Evolutionary conservation across 2,888 invertebrate genomes (phyloP).

Genomic region (Byasa hedistus): DNA sequence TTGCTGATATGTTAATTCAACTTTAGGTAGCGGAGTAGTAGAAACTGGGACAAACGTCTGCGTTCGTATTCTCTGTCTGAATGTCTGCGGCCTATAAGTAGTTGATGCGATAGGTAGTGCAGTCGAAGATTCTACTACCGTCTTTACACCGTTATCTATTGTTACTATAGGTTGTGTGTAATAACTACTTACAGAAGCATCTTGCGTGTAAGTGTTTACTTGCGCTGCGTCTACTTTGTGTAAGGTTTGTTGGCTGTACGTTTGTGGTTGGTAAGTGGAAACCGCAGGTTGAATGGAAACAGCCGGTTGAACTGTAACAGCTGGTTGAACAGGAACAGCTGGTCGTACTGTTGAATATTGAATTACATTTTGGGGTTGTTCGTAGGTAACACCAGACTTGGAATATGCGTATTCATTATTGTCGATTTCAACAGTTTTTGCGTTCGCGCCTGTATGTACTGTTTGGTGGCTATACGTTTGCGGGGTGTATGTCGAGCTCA

Average conservation of each 20-base stretch:
- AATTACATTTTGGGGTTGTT: constrained; percentile 37
- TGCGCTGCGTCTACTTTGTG: constrained; percentile 58
- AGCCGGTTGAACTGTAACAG: not conserved
- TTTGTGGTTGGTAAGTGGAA: constrained; percentile 53
- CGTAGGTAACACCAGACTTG: constrained; percentile 35
- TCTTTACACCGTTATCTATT: constrained; percentile 52
- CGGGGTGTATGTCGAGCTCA: constrained; percentile 55
- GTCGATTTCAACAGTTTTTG: constrained; percentile 4
- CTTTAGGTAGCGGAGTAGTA: constrained; percentile 53
- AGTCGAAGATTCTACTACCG: constrained; percentile 50
- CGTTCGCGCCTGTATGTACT: constrained; percentile 19
- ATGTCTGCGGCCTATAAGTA: constrained; percentile 42
- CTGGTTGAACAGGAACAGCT: constrained; percentile 42
- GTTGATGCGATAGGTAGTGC: constrained; percentile 50
- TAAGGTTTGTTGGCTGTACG: constrained; percentile 55
- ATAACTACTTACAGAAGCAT: constrained; percentile 44
- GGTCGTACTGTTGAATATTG: constrained; percentile 50
- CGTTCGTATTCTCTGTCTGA: constrained; percentile 50
- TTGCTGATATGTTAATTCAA: constrained; percentile 58
- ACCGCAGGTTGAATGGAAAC: not conserved
- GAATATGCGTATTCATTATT: constrained; percentile 41
- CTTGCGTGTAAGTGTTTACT: constrained; percentile 51
- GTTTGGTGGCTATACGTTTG: constrained; percentile 63
- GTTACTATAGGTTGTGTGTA: constrained; percentile 43
- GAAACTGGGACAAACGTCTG: constrained; percentile 52